A percentile compares a stretch with the other conserved stretches of the same genome.
Evolutionary conservation across 2,113 vertebrate genomes (phyloP).

Genomic region (Myocastor coypus): DNA sequence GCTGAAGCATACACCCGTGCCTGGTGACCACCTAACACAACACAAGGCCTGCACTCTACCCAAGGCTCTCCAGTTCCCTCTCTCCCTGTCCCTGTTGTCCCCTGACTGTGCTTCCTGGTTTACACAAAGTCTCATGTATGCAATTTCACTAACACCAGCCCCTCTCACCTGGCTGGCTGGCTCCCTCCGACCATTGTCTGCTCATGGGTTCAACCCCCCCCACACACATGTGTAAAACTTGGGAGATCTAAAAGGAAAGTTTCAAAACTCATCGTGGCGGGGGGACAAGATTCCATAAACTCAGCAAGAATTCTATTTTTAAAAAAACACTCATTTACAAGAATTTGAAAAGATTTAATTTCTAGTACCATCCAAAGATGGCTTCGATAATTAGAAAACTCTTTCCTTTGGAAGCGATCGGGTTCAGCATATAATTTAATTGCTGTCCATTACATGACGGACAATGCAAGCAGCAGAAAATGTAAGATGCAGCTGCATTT

Average conservation of each 20-base stretch:
- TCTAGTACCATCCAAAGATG: constrained; percentile 73
- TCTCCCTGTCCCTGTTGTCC: neutral
- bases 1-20: rapidly evolving
- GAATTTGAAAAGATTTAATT: constrained; percentile 79
- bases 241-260: neutral
- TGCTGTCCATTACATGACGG: constrained; percentile 51
- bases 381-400: constrained; percentile 75
- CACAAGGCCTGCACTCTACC: rapidly evolving
- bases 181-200: no score
- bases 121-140: no score
- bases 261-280: neutral
- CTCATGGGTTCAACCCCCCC: rapidly evolving
- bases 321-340: constrained; percentile 72
- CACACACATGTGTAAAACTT: neutral
- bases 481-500: constrained; percentile 60
- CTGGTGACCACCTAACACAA: rapidly evolving
- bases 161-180: neutral
- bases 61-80: neutral
- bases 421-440: constrained; percentile 39
- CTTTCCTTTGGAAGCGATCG: constrained; percentile 72
- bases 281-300: constrained; percentile 56
- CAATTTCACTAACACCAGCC: rapidly evolving
- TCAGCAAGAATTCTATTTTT: constrained; percentile 77
- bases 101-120: neutral
- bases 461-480: neutral